These are phyloP conservation scores for Pilophorus perplexus DNA, from an alignment of 2,888 invertebrate species.

Conservation along the genomic window DNA sequence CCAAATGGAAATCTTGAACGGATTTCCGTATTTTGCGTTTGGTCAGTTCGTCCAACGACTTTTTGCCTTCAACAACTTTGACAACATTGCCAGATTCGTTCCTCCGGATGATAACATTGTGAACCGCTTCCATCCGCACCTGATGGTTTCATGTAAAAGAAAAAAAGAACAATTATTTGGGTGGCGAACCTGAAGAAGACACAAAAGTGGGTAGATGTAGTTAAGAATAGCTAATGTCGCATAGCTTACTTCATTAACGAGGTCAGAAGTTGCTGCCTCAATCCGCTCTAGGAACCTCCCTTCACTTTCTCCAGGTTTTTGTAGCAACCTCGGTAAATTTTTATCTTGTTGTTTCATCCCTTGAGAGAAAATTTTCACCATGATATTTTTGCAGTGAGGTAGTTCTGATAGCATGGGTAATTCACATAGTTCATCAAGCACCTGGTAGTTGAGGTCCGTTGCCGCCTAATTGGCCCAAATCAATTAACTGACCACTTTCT, in stretches of 20 bases:
- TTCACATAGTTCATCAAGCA: too few species aligned
- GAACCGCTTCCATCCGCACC: constrained; percentile 43
- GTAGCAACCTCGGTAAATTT: constrained; percentile 17
- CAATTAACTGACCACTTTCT: constrained; percentile 49
- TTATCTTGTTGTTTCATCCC: constrained; percentile 31
- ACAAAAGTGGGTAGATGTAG: too few species aligned
- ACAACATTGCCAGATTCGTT: constrained; percentile 56
- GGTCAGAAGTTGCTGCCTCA: constrained; percentile 62
- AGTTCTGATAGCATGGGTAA: too few species aligned
- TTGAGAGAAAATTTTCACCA: not conserved
- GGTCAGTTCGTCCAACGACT: not conserved
- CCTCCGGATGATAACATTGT: constrained; percentile 59
- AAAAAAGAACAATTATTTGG: not conserved
- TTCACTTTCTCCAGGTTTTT: constrained; percentile 61
- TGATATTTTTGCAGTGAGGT: too few species aligned
- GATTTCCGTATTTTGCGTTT: constrained; percentile 47
- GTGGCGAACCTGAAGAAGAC: too few species aligned
- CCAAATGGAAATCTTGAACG: constrained; percentile 3
- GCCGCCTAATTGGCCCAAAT: constrained; percentile 48
- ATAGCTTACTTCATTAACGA: constrained; percentile 56
- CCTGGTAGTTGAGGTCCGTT: constrained; percentile 44
- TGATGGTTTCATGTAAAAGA: constrained; percentile 5
- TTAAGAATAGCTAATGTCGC: not conserved
- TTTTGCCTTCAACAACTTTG: constrained; percentile 28
- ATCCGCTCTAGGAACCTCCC: constrained; percentile 65